Evolutionary conservation across 2,888 invertebrate species (phyloP), one percentile per base, ranked within the genome.

Genomic region (Baronia brevicornis): DNA sequence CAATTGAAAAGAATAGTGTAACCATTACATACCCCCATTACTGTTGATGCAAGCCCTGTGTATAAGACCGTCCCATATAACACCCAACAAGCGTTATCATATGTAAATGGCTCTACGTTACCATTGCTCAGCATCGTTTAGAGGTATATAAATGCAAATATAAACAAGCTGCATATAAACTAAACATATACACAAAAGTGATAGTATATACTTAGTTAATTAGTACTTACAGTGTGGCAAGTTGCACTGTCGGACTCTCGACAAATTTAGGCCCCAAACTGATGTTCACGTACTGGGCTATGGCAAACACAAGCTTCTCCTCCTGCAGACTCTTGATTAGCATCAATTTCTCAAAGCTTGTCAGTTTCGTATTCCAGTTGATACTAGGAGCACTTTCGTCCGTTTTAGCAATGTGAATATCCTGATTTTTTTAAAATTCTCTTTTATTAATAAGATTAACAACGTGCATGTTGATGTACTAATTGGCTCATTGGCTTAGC

Each of bases 261-360:
- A 95, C 90, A 61, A 95, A 96, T 28, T 88, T 84, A 29, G 87
- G 70, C 0, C 96, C 96, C 8, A 96, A 85, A 47, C 92, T 92
- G 17, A 77, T 82, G 51, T 89, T 87, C 1, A 96, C 93, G 66
- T 91, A 96, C 43, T 92, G 89, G 0, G 91, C 91, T 4, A 95
- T 89, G 1, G 91, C 94, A 53, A 93, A 91, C 12, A 94, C 89
- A 9, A 96, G 80, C 66, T 92, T 91, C 54, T 95, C 94, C 65
- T 93, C 93, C 46, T 89, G 89, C 27, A 95, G 84, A 12, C 89
- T 85, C 67, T 91, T 92, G 2, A 96, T 61, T 15, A 96, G 65
- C 86, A 96, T 89, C 5, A 96, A 77, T 64, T 95, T 95, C 55
- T 95, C 92, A 61, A 95, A 94, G 33, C 88, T 71, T 1, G 78